Percentiles rank a stretch among this genome's conserved stretches.
phyloP scores from a whole-genome alignment of 92 coral and sea anemone species.

The Phymanthus crucifer region DNA sequence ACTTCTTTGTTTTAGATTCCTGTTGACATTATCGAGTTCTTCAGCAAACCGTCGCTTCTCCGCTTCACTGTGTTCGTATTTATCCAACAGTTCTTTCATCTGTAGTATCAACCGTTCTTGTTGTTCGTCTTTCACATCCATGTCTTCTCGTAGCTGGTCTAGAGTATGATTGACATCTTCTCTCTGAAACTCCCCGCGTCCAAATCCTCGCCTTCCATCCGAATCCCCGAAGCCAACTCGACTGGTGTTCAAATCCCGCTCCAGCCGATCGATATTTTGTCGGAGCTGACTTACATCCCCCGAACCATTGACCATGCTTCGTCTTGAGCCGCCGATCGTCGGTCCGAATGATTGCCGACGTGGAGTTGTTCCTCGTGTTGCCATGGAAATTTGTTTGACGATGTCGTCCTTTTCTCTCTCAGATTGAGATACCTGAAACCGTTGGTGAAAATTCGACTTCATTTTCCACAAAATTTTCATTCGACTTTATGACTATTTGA shows the following conservation, averaged over 20 bases:
- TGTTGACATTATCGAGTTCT: slow-evolving; percentile 70
- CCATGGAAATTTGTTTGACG: slow-evolving; percentile 68
- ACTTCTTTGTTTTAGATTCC: slow-evolving; percentile 67
- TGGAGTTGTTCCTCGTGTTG: slow-evolving; percentile 59
- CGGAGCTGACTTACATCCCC: slow-evolving; percentile 61
- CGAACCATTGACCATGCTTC: slow-evolving; percentile 62
- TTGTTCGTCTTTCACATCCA: slow-evolving; percentile 81
- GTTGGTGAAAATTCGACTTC: background rate
- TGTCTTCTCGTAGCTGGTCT: slow-evolving; percentile 71
- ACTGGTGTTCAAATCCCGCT: slow-evolving; percentile 57
- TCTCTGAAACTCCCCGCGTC: slow-evolving; percentile 33
- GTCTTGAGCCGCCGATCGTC: slow-evolving; percentile 33
- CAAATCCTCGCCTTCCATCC: slow-evolving; percentile 41
- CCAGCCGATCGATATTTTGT: slow-evolving; percentile 75
- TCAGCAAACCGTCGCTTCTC: slow-evolving; percentile 58
- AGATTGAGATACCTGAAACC: slow-evolving; percentile 63
- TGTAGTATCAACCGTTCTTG: slow-evolving; percentile 75
- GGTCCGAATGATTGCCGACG: slow-evolving; percentile 81
- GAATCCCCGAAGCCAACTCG: slow-evolving; percentile 48
- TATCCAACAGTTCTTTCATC: slow-evolving; percentile 67
- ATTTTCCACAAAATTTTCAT: background rate
- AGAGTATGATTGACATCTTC: slow-evolving; percentile 52
- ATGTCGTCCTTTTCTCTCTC: slow-evolving; percentile 83
- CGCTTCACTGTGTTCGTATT: slow-evolving; percentile 79
- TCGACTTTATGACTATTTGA: too few species aligned